These are phyloP conservation scores for Ctenopoma kingsleyae DNA, from an alignment of 2,797 vertebrate species.

Conservation along the genomic window DNA sequence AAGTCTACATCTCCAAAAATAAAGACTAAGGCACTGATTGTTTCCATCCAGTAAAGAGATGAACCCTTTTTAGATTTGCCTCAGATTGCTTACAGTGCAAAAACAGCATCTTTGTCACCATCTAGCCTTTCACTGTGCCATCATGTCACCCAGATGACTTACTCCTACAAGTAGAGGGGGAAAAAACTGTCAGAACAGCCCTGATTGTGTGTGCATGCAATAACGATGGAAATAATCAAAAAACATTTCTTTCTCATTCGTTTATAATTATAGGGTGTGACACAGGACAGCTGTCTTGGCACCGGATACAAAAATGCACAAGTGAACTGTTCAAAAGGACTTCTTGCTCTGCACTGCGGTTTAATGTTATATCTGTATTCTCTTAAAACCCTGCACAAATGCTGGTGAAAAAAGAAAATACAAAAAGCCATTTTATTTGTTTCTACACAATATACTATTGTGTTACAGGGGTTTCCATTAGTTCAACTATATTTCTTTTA, in stretches of 20 bases:
- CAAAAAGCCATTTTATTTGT: constrained; percentile 9
- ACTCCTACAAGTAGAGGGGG: background rate
- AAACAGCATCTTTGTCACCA: constrained; percentile 9
- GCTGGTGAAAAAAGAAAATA: constrained; percentile 29
- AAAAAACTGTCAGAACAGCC: constrained; percentile 46
- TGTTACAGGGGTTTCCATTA: constrained; percentile 6
- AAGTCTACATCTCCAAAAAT: constrained; percentile 39
- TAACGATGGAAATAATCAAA: constrained; percentile 80
- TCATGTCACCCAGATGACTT: background rate
- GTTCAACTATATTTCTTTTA: background rate
- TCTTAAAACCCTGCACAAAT: constrained; percentile 57
- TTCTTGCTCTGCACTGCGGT: constrained; percentile 65
- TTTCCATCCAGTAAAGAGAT: constrained; percentile 28
- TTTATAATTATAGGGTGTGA: constrained; percentile 87
- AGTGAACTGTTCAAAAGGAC: constrained; percentile 74
- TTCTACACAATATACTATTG: background rate
- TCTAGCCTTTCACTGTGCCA: background rate
- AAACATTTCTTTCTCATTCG: constrained; percentile 74
- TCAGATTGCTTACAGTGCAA: constrained; percentile 9
- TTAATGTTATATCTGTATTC: constrained; percentile 78
- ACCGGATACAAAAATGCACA: constrained; percentile 74
- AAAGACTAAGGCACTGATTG: constrained; percentile 24
- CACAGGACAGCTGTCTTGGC: constrained; percentile 85
- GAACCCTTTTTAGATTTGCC: constrained; percentile 7
- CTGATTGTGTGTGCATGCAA: constrained; percentile 54